Conservation (phyloP, 2,888 invertebrate genomes). For the Acanthosepion pharaonis region DNA sequence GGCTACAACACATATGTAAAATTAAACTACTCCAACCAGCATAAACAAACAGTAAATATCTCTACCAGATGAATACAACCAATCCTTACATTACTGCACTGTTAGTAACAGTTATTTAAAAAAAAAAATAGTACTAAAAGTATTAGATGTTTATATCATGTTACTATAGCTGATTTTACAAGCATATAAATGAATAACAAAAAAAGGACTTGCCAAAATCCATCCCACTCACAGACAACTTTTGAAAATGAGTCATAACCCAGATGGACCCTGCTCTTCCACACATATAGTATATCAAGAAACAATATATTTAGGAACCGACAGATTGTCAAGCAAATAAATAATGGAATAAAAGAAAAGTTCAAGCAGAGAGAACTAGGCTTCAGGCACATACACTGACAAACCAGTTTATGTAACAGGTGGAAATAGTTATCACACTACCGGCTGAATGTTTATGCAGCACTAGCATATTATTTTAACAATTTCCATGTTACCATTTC, state of each 20-base stretch:
- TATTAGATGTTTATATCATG: too few relatives aligned
- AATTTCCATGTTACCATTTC: not conserved
- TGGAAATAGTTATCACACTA: not conserved
- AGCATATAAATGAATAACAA: too few relatives aligned
- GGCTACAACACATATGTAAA: too few relatives aligned
- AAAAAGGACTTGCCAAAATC: not conserved
- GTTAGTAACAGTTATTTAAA: too few relatives aligned
- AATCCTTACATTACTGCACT: too few relatives aligned
- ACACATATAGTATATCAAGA: too few relatives aligned
- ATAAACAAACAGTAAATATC: too few relatives aligned
- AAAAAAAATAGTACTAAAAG: too few relatives aligned
- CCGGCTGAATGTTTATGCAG: not conserved
- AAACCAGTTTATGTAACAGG: not conserved
- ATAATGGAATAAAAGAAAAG: conserved; percentile 8
- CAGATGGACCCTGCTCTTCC: not conserved
- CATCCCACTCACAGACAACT: not conserved
- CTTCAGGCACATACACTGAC: not conserved
- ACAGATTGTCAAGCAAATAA: conserved; percentile 20
- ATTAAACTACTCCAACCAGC: too few relatives aligned
- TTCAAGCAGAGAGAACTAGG: not conserved
- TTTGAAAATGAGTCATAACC: not conserved
- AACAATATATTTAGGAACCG: not conserved
- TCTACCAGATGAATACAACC: too few relatives aligned
- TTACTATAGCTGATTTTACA: too few relatives aligned
- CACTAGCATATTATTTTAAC: not conserved